Percentiles rank a stretch among this genome's conserved stretches.
phyloP scores from a whole-genome alignment of 2,797 vertebrate genomes.

The Pogoniulus pusillus region DNA sequence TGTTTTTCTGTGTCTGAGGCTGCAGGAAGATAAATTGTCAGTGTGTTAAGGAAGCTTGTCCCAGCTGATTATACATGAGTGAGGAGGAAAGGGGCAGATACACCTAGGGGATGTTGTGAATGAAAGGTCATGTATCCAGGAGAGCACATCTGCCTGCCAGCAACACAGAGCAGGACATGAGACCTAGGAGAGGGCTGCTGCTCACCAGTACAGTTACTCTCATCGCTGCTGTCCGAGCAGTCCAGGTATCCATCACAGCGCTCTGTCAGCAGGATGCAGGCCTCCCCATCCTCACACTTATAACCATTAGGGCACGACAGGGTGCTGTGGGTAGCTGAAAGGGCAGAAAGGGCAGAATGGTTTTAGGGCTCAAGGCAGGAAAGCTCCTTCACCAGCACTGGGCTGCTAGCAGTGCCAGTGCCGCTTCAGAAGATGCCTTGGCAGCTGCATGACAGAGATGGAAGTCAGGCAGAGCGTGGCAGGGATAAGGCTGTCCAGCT shows the following conservation, averaged over 20 bases:
- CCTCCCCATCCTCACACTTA: conserved; percentile 86
- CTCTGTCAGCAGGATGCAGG: conserved; percentile 85
- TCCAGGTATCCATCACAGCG: conserved; percentile 92
- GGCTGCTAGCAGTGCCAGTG: not conserved
- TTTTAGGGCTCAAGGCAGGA: not conserved
- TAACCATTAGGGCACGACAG: conserved; percentile 83
- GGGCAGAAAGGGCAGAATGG: not conserved
- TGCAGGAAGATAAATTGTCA: not conserved
- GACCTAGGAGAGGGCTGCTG: not conserved
- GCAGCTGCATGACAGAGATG: not conserved
- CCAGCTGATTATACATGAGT: not conserved
- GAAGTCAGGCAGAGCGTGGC: not conserved
- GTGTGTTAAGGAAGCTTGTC: not conserved
- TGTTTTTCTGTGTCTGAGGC: not conserved
- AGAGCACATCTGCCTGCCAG: not conserved
- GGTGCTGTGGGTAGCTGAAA: conserved; percentile 86
- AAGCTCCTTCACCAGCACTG: not conserved
- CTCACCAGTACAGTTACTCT: conserved; percentile 89
- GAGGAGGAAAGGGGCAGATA: not conserved
- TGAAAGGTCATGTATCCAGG: not conserved
- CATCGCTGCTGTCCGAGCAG: conserved; percentile 93
- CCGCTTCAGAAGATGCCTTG: not conserved
- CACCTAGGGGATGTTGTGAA: not conserved
- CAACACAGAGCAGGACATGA: not conserved
- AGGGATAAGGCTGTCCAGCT: not conserved